These are phyloP conservation scores for Aphaenogaster ashmeadi DNA, from an alignment of 1,140 invertebrate genomes.

Conservation along the genomic window DNA sequence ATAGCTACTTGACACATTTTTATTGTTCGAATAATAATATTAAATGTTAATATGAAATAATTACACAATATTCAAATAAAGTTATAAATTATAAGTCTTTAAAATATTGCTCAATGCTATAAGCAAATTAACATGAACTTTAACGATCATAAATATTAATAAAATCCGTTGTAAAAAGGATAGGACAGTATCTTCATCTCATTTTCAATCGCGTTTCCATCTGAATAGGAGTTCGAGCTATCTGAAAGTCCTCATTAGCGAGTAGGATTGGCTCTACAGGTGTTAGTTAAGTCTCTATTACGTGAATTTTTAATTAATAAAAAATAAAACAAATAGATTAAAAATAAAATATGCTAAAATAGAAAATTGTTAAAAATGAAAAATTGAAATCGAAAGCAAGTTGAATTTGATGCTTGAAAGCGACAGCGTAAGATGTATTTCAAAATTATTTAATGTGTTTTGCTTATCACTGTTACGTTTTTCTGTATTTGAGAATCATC, in stretches of 20 bases:
- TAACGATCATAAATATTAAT: neutral
- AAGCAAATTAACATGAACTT: neutral
- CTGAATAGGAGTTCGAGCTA: neutral
- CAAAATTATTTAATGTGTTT: neutral
- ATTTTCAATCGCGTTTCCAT: slow-evolving; percentile 5
- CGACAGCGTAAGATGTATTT: neutral
- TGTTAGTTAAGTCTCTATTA: neutral
- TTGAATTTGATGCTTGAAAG: neutral
- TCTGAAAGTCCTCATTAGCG: slow-evolving; percentile 15
- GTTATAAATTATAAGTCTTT: neutral
- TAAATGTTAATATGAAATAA: neutral
- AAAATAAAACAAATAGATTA: neutral
- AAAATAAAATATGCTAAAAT: neutral
- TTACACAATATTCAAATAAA: neutral
- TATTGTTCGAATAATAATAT: neutral
- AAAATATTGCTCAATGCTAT: neutral
- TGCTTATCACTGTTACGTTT: neutral
- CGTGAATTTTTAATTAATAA: neutral
- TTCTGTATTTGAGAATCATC: neutral
- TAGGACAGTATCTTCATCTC: neutral
- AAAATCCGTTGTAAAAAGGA: neutral
- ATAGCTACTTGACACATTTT: neutral
- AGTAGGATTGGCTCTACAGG: neutral
- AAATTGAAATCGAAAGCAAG: neutral
- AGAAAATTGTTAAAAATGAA: neutral